phyloP scores from a whole-genome alignment of 2,888 invertebrate genomes.

The Margaritifera margaritifera region DNA sequence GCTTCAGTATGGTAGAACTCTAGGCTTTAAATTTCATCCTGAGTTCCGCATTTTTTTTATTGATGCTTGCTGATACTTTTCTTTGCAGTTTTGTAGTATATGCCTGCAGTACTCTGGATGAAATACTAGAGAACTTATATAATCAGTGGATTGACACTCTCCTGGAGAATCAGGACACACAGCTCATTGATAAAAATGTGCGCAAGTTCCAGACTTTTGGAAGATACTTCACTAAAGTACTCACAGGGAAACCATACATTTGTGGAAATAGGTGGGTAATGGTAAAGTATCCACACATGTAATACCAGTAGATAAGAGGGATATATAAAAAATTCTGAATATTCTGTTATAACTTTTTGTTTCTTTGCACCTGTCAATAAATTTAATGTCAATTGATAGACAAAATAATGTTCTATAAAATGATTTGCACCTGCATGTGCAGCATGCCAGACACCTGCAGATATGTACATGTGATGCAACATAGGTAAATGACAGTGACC shows the following conservation, averaged over 20 bases:
- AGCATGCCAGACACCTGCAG: too few relatives aligned
- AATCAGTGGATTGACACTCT: conserved; percentile 44
- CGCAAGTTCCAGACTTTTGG: conserved; percentile 47
- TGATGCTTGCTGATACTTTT: conserved; percentile 1
- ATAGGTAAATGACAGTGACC: too few relatives aligned
- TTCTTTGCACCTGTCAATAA: too few relatives aligned
- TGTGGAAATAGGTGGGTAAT: conserved; percentile 52
- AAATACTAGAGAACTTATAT: conserved; percentile 43
- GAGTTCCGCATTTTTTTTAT: background rate
- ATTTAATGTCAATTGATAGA: too few relatives aligned
- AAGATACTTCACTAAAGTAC: conserved; percentile 31
- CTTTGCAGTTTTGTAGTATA: conserved; percentile 51
- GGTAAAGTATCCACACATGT: background rate
- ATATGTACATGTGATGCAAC: too few relatives aligned
- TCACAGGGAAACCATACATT: conserved; percentile 41
- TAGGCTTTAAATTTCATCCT: background rate
- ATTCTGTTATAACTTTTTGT: too few relatives aligned
- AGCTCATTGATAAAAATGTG: conserved; percentile 40
- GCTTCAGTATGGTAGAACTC: too few relatives aligned
- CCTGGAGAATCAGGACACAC: conserved; percentile 36
- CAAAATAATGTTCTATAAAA: too few relatives aligned
- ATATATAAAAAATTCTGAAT: too few relatives aligned
- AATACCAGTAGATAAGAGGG: background rate
- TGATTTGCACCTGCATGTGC: too few relatives aligned
- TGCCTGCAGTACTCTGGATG: conserved; percentile 51